These are phyloP conservation scores for Apamea crenata DNA, from an alignment of 2,888 invertebrate genomes.

Conservation along the genomic window DNA sequence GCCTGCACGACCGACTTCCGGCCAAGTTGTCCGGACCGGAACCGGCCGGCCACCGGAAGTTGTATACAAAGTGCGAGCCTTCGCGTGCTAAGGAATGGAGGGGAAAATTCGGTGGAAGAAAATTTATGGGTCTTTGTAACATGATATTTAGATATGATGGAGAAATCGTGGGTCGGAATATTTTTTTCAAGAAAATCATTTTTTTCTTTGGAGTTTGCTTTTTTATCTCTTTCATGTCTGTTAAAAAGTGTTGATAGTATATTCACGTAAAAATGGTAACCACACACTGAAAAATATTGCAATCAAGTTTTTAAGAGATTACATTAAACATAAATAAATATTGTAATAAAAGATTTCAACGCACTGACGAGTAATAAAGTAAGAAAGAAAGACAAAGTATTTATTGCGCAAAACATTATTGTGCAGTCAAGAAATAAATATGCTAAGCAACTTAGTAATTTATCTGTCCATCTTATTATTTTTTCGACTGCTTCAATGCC, in stretches of 20 bases:
- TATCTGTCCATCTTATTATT: background rate
- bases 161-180: constrained; percentile 14
- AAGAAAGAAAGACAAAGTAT: too few species aligned
- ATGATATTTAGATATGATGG: constrained; percentile 64
- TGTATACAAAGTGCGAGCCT: constrained; percentile 89
- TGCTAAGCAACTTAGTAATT: background rate
- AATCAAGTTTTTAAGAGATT: background rate
- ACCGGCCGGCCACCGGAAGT: constrained; percentile 80
- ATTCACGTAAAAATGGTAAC: background rate
- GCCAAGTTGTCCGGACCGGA: constrained; percentile 81
- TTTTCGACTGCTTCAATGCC: background rate
- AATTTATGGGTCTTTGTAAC: constrained; percentile 65
- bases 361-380: background rate
- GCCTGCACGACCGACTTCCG: constrained; percentile 84
- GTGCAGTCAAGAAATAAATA: background rate
- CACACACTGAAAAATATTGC: background rate
- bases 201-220: background rate
- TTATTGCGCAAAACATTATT: background rate
- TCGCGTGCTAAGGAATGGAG: constrained; percentile 81
- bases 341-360: background rate
- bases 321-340: background rate
- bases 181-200: background rate
- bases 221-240: background rate
- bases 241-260: too few species aligned
- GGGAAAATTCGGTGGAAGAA: constrained; percentile 63